A percentile compares a stretch with the other conserved stretches of the same genome.
These are phyloP conservation scores for Tethea ocularis DNA, from an alignment of 2,888 invertebrate genomes.

Conservation along the genomic window DNA sequence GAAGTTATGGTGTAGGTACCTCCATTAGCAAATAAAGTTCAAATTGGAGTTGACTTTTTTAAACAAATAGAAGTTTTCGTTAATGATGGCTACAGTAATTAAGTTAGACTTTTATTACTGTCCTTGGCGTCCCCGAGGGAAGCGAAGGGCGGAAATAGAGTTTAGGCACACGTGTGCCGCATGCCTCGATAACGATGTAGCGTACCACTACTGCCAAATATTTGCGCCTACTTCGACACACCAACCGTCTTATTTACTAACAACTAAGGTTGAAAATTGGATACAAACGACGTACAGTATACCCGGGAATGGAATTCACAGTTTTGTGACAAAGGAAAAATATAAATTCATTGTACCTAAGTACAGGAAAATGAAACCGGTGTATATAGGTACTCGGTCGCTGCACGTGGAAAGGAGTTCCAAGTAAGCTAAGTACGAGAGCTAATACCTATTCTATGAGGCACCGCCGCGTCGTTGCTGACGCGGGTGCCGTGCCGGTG, in stretches of 20 bases:
- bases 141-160: constrained; percentile 75
- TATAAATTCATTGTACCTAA: constrained; percentile 55
- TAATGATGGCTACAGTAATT: constrained; percentile 63
- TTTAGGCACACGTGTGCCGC: constrained; percentile 69
- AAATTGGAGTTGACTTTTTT: constrained; percentile 23
- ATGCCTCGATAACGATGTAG: constrained; percentile 66
- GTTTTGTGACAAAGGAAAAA: constrained; percentile 50
- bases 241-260: constrained; percentile 21
- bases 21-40: constrained; percentile 28
- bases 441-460: constrained; percentile 42
- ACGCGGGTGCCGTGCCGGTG: constrained; percentile 27
- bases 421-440: constrained; percentile 48
- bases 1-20: constrained; percentile 10
- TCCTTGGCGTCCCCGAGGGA: constrained; percentile 67
- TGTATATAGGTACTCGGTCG: constrained; percentile 34
- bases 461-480: constrained; percentile 30
- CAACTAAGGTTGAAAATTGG: constrained; percentile 27
- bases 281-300: constrained; percentile 19
- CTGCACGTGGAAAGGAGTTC: constrained; percentile 68
- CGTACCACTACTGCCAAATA: constrained; percentile 37
- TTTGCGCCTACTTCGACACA: constrained; percentile 21
- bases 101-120: constrained; percentile 68
- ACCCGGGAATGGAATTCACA: constrained; percentile 40
- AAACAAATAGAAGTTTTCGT: constrained; percentile 47
- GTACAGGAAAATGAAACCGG: constrained; percentile 64